These are phyloP conservation scores for Bambusicola thoracicus DNA, from an alignment of 2,113 vertebrate species.

Conservation along the genomic window DNA sequence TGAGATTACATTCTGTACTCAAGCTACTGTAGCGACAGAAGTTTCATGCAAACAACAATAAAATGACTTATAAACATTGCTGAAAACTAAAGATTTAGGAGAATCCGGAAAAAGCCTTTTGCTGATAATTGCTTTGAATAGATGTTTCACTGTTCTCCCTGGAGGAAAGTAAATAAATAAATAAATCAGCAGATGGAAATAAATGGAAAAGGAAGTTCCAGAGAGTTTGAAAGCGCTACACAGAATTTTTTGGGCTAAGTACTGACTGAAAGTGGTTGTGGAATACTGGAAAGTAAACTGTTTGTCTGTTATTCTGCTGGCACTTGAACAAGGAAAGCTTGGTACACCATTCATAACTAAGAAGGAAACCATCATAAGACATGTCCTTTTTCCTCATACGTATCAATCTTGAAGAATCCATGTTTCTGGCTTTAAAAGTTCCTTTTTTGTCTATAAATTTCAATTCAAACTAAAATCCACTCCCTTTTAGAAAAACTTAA, in stretches of 20 bases:
- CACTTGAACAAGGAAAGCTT: not conserved
- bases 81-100: not conserved
- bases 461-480: not conserved
- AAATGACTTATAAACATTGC: not conserved
- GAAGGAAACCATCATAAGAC: not conserved
- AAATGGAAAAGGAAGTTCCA: not conserved
- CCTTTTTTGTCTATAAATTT: not conserved
- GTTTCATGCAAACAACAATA: not conserved
- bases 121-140: not conserved
- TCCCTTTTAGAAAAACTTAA: not conserved
- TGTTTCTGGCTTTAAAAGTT: not conserved
- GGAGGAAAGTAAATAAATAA: not conserved
- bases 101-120: not conserved
- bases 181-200: not conserved
- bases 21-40: not conserved
- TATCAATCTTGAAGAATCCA: not conserved
- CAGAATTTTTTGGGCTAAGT: not conserved
- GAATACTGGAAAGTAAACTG: not conserved
- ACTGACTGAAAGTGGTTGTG: not conserved
- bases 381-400: rapidly evolving
- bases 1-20: not conserved
- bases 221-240: not conserved
- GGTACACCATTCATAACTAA: not conserved
- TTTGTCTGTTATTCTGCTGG: not conserved
- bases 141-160: rapidly evolving